Evolutionary conservation across 2,888 invertebrate species (phyloP).

Genomic region (Nymphalis polychloros): DNA sequence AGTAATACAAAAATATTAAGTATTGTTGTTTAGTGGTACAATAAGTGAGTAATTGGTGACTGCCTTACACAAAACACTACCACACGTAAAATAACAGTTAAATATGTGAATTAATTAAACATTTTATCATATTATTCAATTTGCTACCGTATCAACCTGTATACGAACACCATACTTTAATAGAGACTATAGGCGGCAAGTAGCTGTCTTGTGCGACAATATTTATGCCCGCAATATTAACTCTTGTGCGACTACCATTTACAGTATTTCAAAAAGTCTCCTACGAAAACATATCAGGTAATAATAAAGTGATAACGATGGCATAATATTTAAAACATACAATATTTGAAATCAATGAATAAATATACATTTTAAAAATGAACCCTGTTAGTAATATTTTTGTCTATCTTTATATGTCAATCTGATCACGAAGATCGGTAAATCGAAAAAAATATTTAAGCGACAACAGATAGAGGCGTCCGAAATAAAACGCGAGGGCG

Average conservation of each 20-base stretch:
- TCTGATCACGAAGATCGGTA: slow-evolving; percentile 7
- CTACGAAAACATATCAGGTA: slow-evolving; percentile 29
- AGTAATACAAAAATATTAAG: too few species aligned
- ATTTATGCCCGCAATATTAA: slow-evolving; percentile 82
- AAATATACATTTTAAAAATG: too few species aligned
- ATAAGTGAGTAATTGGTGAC: too few species aligned
- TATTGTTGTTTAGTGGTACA: too few species aligned
- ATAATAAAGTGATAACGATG: slow-evolving; percentile 18
- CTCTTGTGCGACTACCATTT: slow-evolving; percentile 67
- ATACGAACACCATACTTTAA: slow-evolving; percentile 69
- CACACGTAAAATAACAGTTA: too few species aligned
- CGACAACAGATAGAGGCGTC: slow-evolving; percentile 63
- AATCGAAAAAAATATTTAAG: slow-evolving; percentile 50
- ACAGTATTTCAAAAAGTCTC: slow-evolving; percentile 50
- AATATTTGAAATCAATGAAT: background rate
- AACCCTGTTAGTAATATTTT: too few species aligned
- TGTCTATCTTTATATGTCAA: background rate
- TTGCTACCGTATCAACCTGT: slow-evolving; percentile 54
- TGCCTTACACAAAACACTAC: too few species aligned
- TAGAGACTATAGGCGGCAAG: slow-evolving; percentile 76
- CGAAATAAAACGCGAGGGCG: slow-evolving; percentile 62
- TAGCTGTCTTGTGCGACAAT: slow-evolving; percentile 75
- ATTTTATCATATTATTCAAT: slow-evolving; percentile 7
- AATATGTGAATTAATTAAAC: background rate
- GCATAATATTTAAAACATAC: background rate